phyloP scores from a whole-genome alignment of 2,888 invertebrate genomes.

The Catonia carolina region DNA sequence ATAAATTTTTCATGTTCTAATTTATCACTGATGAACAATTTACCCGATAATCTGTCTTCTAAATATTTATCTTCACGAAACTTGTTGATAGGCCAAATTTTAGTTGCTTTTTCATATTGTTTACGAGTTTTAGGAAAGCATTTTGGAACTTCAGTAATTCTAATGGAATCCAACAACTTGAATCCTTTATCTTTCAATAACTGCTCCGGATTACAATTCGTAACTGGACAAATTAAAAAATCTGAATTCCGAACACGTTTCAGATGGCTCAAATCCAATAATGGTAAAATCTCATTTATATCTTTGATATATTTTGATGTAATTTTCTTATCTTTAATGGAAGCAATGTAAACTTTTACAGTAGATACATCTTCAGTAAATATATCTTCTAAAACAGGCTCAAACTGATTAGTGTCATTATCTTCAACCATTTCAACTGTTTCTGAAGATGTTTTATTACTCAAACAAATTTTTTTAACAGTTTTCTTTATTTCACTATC shows the following conservation, averaged over 20 bases:
- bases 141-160: slow-evolving; percentile 49
- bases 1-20: slow-evolving; percentile 53
- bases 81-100: slow-evolving; percentile 68
- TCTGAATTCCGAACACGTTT: slow-evolving; percentile 58
- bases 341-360: slow-evolving; percentile 54
- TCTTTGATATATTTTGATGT: slow-evolving; percentile 56
- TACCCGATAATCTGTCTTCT: slow-evolving; percentile 58
- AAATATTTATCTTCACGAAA: slow-evolving; percentile 71
- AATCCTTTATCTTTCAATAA: background rate
- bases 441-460: no score
- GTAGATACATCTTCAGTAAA: background rate
- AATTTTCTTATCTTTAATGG: slow-evolving; percentile 52
- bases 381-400: background rate
- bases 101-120: slow-evolving; percentile 56
- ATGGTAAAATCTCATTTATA: slow-evolving; percentile 52
- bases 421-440: no score
- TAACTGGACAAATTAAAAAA: slow-evolving; percentile 27
- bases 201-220: slow-evolving; percentile 3
- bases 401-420: background rate
- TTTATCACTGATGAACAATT: slow-evolving; percentile 50
- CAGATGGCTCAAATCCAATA: slow-evolving; percentile 59
- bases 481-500: no score
- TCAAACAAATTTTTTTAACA: no score
- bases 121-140: slow-evolving; percentile 55
- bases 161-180: slow-evolving; percentile 5